Evolutionary conservation across 53 echinoderm and acorn worm genomes (phyloP).

Genomic region (Apostichopus leukothele): DNA sequence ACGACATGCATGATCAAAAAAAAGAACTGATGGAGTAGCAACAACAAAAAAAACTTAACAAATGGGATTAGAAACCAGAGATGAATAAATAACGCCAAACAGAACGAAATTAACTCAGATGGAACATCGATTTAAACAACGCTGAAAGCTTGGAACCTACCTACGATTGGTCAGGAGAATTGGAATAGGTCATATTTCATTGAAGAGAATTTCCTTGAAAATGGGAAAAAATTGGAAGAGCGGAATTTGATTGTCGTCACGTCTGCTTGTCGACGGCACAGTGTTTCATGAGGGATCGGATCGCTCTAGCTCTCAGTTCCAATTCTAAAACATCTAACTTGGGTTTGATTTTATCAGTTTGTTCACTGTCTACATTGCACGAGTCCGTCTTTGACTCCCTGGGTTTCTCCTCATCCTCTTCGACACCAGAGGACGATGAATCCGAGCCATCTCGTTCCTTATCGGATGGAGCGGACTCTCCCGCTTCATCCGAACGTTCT

Average conservation of each 20-base stretch:
- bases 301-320: slow-evolving; percentile 88
- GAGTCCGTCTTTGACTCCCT: not conserved
- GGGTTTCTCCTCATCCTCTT: not conserved
- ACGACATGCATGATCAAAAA: no score
- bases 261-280: slow-evolving; percentile 58
- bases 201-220: not conserved
- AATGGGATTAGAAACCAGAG: not conserved
- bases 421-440: not conserved
- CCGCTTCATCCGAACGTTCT: not conserved
- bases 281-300: slow-evolving; percentile 92
- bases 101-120: not conserved
- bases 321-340: slow-evolving; percentile 89
- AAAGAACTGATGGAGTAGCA: no score
- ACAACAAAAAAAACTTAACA: no score
- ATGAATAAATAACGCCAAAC: not conserved
- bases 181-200: not conserved
- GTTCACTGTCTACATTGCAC: not conserved
- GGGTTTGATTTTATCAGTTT: not conserved
- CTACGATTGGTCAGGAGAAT: not conserved
- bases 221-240: not conserved
- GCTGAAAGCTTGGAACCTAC: not conserved
- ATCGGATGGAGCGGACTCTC: not conserved
- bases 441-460: not conserved
- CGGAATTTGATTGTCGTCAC: not conserved
- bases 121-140: not conserved